Evolutionary conservation across 1,140 invertebrate genomes (phyloP).

Genomic region (Asbolus verrucosus): DNA sequence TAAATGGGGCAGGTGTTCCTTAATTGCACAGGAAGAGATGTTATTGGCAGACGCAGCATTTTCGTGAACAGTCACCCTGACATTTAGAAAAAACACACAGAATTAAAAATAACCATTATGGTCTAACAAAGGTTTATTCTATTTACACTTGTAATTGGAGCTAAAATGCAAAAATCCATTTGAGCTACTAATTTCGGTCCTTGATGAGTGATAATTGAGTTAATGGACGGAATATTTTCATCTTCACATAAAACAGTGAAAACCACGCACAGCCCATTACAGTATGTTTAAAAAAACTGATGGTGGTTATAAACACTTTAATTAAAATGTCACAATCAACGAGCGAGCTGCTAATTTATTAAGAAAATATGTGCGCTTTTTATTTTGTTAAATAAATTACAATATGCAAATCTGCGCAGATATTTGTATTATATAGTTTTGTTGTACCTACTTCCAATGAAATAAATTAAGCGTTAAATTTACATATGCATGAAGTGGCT

Average conservation of each 20-base stretch:
- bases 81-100: too few species aligned
- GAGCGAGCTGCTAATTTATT: constrained; percentile 26
- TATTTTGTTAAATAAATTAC: constrained; percentile 36
- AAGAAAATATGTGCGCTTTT: constrained; percentile 25
- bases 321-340: constrained; percentile 32
- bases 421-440: constrained; percentile 19
- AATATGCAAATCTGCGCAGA: constrained; percentile 11
- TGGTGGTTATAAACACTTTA: constrained; percentile 23
- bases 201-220: constrained; percentile 34
- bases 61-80: too few species aligned
- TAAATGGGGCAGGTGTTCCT: too few species aligned
- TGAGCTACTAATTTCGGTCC: constrained; percentile 2
- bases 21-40: not conserved
- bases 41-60: too few species aligned
- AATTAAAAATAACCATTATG: constrained; percentile 15
- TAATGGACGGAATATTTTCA: constrained; percentile 33
- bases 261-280: constrained; percentile 1
- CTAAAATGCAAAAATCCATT: constrained; percentile 28
- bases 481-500: constrained; percentile 45
- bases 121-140: constrained; percentile 8
- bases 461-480: constrained; percentile 37
- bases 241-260: constrained; percentile 19
- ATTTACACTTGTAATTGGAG: constrained; percentile 12
- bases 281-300: not conserved
- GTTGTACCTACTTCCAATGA: constrained; percentile 18